phyloP scores from a whole-genome alignment of 1,140 invertebrate species.

The Neotoxoptera formosana region DNA sequence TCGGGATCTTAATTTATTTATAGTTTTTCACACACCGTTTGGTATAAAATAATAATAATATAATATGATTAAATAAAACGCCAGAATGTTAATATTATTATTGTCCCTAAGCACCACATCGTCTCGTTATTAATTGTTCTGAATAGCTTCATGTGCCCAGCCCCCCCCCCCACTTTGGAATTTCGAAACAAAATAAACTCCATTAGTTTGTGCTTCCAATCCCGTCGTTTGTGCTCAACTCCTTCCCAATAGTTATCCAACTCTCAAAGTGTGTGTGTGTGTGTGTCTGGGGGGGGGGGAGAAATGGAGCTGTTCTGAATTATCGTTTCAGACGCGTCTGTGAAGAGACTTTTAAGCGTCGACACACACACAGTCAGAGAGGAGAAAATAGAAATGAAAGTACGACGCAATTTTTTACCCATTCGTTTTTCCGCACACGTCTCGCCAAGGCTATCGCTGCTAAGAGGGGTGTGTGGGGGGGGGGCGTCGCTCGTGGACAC shows the following conservation, averaged over 20 bases:
- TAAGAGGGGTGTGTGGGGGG: background rate
- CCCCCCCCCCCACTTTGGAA: no score
- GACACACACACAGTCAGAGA: background rate
- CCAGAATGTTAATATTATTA: background rate
- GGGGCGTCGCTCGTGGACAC: background rate
- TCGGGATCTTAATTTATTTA: background rate
- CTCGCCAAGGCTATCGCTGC: no score
- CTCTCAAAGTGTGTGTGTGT: no score
- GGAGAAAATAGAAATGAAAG: background rate
- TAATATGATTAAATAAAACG: background rate
- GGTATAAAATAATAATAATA: background rate
- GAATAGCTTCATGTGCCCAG: no score
- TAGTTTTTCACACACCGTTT: background rate
- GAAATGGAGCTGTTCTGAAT: no score
- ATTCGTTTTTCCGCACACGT: slow-evolving; percentile 35
- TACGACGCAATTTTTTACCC: background rate
- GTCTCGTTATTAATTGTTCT: background rate
- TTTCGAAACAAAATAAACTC: no score
- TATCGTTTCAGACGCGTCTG: background rate
- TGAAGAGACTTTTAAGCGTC: background rate
- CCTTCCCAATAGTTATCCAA: no score
- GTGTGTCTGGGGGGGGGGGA: no score
- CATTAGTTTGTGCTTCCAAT: no score
- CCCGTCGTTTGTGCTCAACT: no score
- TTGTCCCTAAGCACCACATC: background rate